Evolutionary conservation across 37 sponge, comb jelly and placozoan species (phyloP).

Genomic region (Spongia lamella): DNA sequence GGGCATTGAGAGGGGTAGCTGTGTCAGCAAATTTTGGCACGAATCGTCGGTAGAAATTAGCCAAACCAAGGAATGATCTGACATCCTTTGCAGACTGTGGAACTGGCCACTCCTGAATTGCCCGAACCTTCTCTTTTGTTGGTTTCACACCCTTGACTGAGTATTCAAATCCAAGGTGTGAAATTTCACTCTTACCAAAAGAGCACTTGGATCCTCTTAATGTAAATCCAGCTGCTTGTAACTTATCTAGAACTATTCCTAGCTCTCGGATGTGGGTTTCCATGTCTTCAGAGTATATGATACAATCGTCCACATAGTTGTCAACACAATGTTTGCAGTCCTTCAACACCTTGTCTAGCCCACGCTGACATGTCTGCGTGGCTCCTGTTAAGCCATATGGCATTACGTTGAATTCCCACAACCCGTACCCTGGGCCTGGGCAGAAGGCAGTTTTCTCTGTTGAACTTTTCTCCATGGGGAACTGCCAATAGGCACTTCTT

Average conservation of each 20-base stretch:
- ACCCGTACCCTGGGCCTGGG: constrained; percentile 9
- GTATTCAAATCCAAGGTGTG: no score
- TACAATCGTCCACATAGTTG: no score
- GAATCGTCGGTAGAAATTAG: no score
- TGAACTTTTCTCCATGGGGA: background rate
- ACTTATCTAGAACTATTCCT: background rate
- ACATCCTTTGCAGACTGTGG: no score
- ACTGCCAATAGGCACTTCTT: constrained; percentile 10
- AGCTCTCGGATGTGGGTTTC: constrained; percentile 7
- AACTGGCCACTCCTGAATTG: no score
- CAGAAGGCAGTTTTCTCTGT: no score
- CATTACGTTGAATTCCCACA: constrained; percentile 11
- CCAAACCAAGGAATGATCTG: no score
- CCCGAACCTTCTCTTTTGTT: no score
- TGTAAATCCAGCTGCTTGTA: background rate
- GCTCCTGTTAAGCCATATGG: constrained; percentile 12
- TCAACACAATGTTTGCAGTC: constrained; percentile 14
- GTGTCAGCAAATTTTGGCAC: no score
- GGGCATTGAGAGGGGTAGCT: constrained; percentile 5
- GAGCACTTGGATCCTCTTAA: constrained; percentile 4
- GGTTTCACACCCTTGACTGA: no score
- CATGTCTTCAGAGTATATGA: constrained; percentile 7
- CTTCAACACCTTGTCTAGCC: background rate
- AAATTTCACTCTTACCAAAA: no score
- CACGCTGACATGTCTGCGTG: constrained; percentile 1